Percentiles rank a stretch among this genome's conserved stretches.
Evolutionary conservation across 2,888 invertebrate species (phyloP).

Genomic region (Eupithecia insigniata): DNA sequence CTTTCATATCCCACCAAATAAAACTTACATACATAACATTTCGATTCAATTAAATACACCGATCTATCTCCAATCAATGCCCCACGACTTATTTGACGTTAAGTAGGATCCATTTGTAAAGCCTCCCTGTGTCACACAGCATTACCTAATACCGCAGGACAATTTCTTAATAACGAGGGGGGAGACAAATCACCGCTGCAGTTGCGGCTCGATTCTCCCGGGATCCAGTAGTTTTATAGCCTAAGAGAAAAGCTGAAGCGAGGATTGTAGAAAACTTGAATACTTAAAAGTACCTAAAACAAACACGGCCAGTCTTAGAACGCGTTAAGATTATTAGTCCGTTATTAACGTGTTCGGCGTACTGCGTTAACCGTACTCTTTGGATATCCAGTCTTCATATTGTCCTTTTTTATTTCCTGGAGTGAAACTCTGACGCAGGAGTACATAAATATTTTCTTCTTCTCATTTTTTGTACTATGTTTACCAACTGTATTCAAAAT

Average conservation of each 20-base stretch:
- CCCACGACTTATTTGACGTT: conserved; percentile 33
- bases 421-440: no score
- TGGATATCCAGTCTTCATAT: no score
- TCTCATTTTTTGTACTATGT: no score
- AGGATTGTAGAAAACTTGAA: background rate
- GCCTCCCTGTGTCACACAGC: conserved; percentile 29
- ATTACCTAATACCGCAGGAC: conserved; percentile 56
- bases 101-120: conserved; percentile 20
- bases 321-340: no score
- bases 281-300: no score
- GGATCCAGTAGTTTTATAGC: conserved; percentile 60
- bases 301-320: no score
- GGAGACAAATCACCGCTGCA: conserved; percentile 74
- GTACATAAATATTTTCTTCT: no score
- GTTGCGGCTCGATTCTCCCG: conserved; percentile 62
- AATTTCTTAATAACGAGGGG: conserved; percentile 76
- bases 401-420: no score
- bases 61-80: conserved; percentile 27
- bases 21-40: background rate
- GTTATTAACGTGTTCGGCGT: no score
- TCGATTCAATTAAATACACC: background rate
- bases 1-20: background rate
- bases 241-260: conserved; percentile 42
- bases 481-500: no score
- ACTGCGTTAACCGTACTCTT: no score